phyloP scores from a whole-genome alignment of 2,797 vertebrate species.

The Gymnothorax javanicus region DNA sequence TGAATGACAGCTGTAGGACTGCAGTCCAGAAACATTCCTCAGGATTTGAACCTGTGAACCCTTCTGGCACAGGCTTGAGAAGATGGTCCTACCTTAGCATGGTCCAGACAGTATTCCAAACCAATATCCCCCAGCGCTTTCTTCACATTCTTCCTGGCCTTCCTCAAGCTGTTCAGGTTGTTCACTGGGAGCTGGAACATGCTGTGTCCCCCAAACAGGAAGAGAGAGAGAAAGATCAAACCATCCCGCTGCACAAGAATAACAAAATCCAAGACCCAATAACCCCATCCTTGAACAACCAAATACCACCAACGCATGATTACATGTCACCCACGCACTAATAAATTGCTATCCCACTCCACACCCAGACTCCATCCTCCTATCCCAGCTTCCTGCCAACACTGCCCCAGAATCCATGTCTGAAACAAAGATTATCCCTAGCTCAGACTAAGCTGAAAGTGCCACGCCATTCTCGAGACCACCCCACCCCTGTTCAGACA shows the following conservation, averaged over 20 bases:
- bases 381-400: background rate
- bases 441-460: background rate
- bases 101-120: constrained; percentile 95
- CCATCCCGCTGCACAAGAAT: background rate
- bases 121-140: constrained; percentile 95
- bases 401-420: background rate
- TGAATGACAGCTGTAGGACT: background rate
- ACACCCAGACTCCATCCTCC: background rate
- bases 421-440: background rate
- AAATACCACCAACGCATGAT: background rate
- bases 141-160: constrained; percentile 97
- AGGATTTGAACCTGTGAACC: background rate
- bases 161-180: constrained; percentile 95
- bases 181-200: constrained; percentile 99
- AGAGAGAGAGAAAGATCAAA: background rate
- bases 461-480: too few species aligned
- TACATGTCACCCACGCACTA: background rate
- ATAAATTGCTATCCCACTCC: background rate
- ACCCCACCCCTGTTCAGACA: too few species aligned
- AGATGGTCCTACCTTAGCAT: constrained; percentile 83
- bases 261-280: background rate
- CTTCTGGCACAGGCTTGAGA: background rate
- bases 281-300: background rate
- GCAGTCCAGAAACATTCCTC: background rate
- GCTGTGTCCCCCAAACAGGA: constrained; percentile 74